A percentile compares a stretch with the other conserved stretches of the same genome.
These are phyloP conservation scores for Drosophila affinis DNA, from an alignment of 2,888 invertebrate genomes.

Conservation along the genomic window DNA sequence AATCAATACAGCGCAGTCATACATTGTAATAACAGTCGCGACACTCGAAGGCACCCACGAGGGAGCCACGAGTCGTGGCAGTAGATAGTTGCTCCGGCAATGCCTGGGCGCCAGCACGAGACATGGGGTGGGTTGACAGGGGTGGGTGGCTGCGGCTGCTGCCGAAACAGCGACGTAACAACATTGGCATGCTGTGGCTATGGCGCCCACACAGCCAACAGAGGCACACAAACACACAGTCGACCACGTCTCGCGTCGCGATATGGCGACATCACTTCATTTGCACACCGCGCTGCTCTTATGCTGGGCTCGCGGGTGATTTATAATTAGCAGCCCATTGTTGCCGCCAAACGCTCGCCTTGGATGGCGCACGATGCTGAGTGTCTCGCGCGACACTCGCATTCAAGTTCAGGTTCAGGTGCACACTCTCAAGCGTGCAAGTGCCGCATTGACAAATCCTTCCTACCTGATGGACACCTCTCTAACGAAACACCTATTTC, in stretches of 20 bases:
- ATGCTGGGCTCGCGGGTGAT: constrained; percentile 52
- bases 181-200: constrained; percentile 66
- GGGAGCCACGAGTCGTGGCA: constrained; percentile 19
- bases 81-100: constrained; percentile 31
- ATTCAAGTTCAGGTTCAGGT: constrained; percentile 63
- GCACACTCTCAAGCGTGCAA: background rate
- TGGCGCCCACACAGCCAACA: constrained; percentile 49
- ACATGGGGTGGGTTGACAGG: constrained; percentile 20
- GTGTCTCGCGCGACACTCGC: constrained; percentile 12
- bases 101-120: constrained; percentile 45
- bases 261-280: constrained; percentile 56
- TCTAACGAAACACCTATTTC: background rate
- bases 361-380: constrained; percentile 36
- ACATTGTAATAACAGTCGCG: constrained; percentile 36
- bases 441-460: background rate
- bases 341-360: constrained; percentile 73
- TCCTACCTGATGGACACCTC: constrained; percentile 7
- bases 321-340: constrained; percentile 74
- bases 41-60: constrained; percentile 31
- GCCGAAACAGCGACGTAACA: constrained; percentile 56
- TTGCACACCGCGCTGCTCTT: constrained; percentile 63
- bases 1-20: constrained; percentile 40
- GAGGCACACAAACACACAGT: constrained; percentile 42
- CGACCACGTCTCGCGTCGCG: constrained; percentile 3
- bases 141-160: constrained; percentile 19